Conservation (phyloP, 2,113 vertebrate species). For the Caranx melampygus region DNA sequence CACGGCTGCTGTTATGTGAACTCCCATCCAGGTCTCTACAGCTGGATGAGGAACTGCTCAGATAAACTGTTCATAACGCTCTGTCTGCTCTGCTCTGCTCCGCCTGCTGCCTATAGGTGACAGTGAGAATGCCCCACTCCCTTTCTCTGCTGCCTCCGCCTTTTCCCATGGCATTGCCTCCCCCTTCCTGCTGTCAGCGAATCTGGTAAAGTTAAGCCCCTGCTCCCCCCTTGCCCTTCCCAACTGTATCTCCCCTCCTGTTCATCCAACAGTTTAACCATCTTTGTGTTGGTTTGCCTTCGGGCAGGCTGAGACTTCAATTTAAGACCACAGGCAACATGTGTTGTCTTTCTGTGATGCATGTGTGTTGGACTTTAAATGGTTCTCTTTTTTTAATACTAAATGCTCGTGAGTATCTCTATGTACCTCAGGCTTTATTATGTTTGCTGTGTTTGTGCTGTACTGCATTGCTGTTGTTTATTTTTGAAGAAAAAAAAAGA, state of each 20-base stretch:
- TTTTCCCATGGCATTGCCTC: conserved; percentile 85
- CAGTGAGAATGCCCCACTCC: conserved; percentile 84
- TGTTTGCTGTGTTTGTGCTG: conserved; percentile 32
- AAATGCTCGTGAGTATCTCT: conserved; percentile 17
- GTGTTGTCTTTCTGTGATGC: conserved; percentile 36
- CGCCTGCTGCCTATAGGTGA: conserved; percentile 83
- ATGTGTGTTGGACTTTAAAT: conserved; percentile 28
- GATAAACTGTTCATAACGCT: conserved; percentile 79
- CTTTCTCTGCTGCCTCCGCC: conserved; percentile 84
- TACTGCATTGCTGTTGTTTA: conserved; percentile 8
- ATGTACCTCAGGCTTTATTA: conserved; percentile 8
- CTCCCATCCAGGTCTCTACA: conserved; percentile 45
- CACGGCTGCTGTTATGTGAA: conserved; percentile 46
- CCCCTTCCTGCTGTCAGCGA: conserved; percentile 86
- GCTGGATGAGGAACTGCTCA: conserved; percentile 54
- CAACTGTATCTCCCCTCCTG: conserved; percentile 46
- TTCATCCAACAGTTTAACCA: conserved; percentile 46
- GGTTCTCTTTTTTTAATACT: conserved; percentile 3
- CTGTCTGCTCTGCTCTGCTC: conserved; percentile 81
- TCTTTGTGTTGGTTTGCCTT: conserved; percentile 52
- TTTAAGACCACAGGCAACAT: conserved; percentile 22
- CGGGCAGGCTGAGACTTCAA: conserved; percentile 20
- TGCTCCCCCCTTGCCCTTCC: conserved; percentile 38
- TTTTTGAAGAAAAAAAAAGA: neutral
- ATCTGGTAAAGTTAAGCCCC: conserved; percentile 84